These are phyloP conservation scores for Symphodus melops DNA, from an alignment of 2,113 vertebrate genomes.

Conservation along the genomic window DNA sequence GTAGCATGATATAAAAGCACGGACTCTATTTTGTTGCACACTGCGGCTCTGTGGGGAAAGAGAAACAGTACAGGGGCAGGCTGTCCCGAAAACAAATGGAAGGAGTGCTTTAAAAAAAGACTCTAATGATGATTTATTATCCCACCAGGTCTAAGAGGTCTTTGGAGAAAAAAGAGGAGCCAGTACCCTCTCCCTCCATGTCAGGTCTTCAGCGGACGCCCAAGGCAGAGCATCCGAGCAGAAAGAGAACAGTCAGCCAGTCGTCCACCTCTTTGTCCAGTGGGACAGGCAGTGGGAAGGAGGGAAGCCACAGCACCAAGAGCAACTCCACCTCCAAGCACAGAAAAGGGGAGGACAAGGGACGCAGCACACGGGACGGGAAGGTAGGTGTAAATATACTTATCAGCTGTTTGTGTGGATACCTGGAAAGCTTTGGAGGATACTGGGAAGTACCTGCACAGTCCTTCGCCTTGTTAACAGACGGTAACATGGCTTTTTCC, in stretches of 20 bases:
- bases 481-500: slow-evolving; percentile 13
- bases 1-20: too few species aligned
- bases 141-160: slow-evolving; percentile 89
- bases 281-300: slow-evolving; percentile 87
- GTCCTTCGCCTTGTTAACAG: slow-evolving; percentile 34
- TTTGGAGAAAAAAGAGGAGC: slow-evolving; percentile 92
- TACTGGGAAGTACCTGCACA: background rate
- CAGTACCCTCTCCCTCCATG: slow-evolving; percentile 91
- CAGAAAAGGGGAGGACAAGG: slow-evolving; percentile 93
- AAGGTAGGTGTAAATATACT: slow-evolving; percentile 83
- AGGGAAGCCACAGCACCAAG: slow-evolving; percentile 83
- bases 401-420: background rate
- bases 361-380: slow-evolving; percentile 86
- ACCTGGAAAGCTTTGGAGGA: slow-evolving; percentile 17
- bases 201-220: slow-evolving; percentile 87
- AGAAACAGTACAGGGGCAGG: too few species aligned
- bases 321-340: slow-evolving; percentile 90
- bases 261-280: slow-evolving; percentile 91
- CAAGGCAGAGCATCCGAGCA: slow-evolving; percentile 90
- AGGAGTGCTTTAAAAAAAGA: too few species aligned
- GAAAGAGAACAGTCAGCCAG: slow-evolving; percentile 94
- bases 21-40: too few species aligned
- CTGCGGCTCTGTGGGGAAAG: too few species aligned
- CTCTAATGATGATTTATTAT: background rate
- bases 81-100: too few species aligned